Evolutionary conservation across 2,888 invertebrate species (phyloP).

Genomic region (Aleiodes alternator): DNA sequence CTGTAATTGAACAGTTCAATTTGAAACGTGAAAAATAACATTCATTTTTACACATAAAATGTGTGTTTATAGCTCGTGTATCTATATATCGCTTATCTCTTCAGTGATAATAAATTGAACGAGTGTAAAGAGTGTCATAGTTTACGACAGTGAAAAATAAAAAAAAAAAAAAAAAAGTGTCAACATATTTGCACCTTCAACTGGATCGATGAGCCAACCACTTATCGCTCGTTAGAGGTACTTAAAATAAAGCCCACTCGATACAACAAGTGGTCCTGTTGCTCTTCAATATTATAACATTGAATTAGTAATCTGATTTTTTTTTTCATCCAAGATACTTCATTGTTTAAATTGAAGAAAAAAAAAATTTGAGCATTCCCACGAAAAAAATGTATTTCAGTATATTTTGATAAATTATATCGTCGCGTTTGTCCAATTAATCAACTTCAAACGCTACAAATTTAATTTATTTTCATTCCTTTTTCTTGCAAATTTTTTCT

Average conservation of each 20-base stretch:
- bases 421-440: not conserved
- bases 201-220: slow-evolving; percentile 52
- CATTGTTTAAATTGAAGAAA: not conserved
- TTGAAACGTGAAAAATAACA: too few species aligned
- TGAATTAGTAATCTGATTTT: slow-evolving; percentile 22
- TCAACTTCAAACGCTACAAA: too few species aligned
- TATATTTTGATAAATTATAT: slow-evolving; percentile 16
- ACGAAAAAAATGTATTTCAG: not conserved
- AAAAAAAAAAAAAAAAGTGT: not conserved
- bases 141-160: slow-evolving; percentile 4
- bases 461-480: not conserved
- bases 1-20: too few species aligned
- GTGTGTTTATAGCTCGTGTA: not conserved
- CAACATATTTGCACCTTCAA: slow-evolving; percentile 35
- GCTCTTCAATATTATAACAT: not conserved
- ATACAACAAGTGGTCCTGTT: slow-evolving; percentile 1
- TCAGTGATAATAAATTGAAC: slow-evolving; percentile 9
- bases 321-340: slow-evolving; percentile 19
- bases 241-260: slow-evolving; percentile 21
- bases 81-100: not conserved
- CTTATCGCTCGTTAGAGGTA: slow-evolving; percentile 51
- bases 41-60: not conserved
- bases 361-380: too few species aligned
- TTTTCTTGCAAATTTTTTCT: slow-evolving; percentile 7
- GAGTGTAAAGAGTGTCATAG: slow-evolving; percentile 9